Percentiles rank a stretch among this genome's conserved stretches.
Conservation (phyloP, 2,888 invertebrate species). For the Drosophila borborema region DNA sequence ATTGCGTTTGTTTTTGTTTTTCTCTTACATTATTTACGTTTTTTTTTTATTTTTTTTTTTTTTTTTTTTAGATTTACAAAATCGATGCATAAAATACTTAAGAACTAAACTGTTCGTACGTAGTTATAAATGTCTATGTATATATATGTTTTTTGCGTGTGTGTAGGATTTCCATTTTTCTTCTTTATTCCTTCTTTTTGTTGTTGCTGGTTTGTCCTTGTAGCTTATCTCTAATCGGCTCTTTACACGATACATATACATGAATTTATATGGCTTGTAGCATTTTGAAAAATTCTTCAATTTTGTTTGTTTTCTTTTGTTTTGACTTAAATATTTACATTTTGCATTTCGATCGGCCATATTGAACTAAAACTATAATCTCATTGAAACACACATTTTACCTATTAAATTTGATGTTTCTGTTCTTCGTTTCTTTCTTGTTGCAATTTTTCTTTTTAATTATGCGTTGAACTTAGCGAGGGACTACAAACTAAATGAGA, state of each 20-base stretch:
- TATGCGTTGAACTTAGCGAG: slow-evolving; percentile 37
- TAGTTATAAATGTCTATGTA: slow-evolving; percentile 21
- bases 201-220: slow-evolving; percentile 5
- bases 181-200: slow-evolving; percentile 3
- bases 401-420: slow-evolving; percentile 24
- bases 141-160: slow-evolving; percentile 36
- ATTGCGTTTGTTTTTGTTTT: slow-evolving; percentile 33
- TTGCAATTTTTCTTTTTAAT: background rate
- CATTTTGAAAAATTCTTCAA: slow-evolving; percentile 48
- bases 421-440: slow-evolving; percentile 4
- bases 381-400: slow-evolving; percentile 49
- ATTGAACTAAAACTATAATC: slow-evolving; percentile 66
- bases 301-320: slow-evolving; percentile 9
- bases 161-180: slow-evolving; percentile 30
- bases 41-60: background rate
- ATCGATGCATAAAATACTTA: slow-evolving; percentile 76
- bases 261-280: slow-evolving; percentile 37
- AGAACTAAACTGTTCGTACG: slow-evolving; percentile 43
- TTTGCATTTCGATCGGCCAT: slow-evolving; percentile 31
- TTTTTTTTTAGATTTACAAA: slow-evolving; percentile 55
- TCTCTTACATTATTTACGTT: slow-evolving; percentile 44
- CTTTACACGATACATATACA: slow-evolving; percentile 58
- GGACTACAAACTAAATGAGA: slow-evolving; percentile 50
- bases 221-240: slow-evolving; percentile 33
- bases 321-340: slow-evolving; percentile 54